Evolutionary conservation across 2,888 invertebrate species (phyloP), one percentile per base, ranked within the genome.

Genomic region (Blomia tropicalis): DNA sequence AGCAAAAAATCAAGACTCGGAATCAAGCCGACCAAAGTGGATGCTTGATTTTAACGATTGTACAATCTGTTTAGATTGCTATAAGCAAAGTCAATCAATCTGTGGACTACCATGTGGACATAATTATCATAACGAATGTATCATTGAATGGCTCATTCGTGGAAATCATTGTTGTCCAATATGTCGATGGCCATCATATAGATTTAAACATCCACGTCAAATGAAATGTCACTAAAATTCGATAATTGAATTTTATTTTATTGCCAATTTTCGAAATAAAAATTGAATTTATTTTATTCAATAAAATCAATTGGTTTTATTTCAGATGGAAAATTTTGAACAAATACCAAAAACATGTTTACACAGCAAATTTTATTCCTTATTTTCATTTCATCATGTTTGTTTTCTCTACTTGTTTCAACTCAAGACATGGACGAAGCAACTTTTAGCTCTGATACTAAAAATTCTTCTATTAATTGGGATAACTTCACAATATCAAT

Each of bases 151-250:
- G 79, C 70, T 79, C 17, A 71, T 71, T 4, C 70, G 76, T 59
- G 77, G 77, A 66, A 76, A 78, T 67, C 77, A 78, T 67, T 75
- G 76, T 65, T 79, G 79, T 66, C 79, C 79, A 1, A 73, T 76
- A 14, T 79, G 79, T 68, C 72, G 79, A 7, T 77, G 78, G 77
- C 77, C 77, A n/a, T 74, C 78, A 0, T 77, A 76, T 69, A 72
- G 72, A 64, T 43, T 51, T 31, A 69, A 67, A 63, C 58, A 56
- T 36, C 56, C 56, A 29, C 31, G 56, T n/a, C 56, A 56, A 25
- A 17, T 36, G 7, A 36, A 36, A 17, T 36, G 36, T 17, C 7
- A 36, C 17, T 36, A 36, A 17, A 17, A 36, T 36, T 36, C 7
- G 36, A 7, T 7, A 36, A 11, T 11, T 36, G 17, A 11, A 7